These are phyloP conservation scores for Montipora capitata DNA, from an alignment of 92 coral and sea anemone genomes.

Conservation along the genomic window DNA sequence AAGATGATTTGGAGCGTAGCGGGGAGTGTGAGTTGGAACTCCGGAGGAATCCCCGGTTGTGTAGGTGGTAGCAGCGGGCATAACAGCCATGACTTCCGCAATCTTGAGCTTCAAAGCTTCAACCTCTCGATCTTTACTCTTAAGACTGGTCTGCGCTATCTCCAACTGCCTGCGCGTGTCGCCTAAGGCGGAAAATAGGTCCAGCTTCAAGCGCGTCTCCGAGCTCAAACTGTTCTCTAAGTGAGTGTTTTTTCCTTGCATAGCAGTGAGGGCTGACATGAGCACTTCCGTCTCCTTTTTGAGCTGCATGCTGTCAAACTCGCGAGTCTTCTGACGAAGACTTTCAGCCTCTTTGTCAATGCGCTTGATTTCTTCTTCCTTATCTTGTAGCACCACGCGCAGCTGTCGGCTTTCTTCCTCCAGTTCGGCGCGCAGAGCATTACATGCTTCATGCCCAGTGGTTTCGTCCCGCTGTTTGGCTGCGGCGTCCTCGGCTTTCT, in stretches of 20 bases:
- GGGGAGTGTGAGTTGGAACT: conserved; percentile 29
- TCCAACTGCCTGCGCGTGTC: conserved; percentile 98
- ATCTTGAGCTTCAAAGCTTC: conserved; percentile 92
- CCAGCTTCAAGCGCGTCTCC: conserved; percentile 96
- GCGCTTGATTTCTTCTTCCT: conserved; percentile 90
- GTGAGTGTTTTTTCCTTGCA: conserved; percentile 99
- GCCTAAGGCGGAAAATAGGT: conserved; percentile 96
- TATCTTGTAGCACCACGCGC: conserved; percentile 82
- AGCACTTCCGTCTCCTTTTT: conserved; percentile 98
- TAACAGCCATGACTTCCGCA: conserved; percentile 98
- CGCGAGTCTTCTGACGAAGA: conserved; percentile 89
- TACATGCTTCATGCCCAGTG: conserved; percentile 93
- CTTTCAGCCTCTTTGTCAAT: conserved; percentile 86
- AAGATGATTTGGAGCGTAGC: conserved; percentile 61
- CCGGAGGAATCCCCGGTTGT: conserved; percentile 65
- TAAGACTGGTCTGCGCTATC: conserved; percentile 88
- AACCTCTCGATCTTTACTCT: conserved; percentile 91
- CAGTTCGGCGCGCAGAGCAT: conserved; percentile 91
- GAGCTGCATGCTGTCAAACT: conserved; percentile 88
- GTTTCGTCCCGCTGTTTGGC: conserved; percentile 93
- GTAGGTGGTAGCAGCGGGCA: conserved; percentile 83
- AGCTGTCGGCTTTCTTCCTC: conserved; percentile 92
- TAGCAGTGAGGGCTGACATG: conserved; percentile 96
- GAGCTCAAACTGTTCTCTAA: conserved; percentile 97
- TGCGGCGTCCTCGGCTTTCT: conserved; percentile 92